Evolutionary conservation across 2,113 vertebrate genomes (phyloP), one percentile per base, ranked within the genome.

Genomic region (Collichthys lucidus): DNA sequence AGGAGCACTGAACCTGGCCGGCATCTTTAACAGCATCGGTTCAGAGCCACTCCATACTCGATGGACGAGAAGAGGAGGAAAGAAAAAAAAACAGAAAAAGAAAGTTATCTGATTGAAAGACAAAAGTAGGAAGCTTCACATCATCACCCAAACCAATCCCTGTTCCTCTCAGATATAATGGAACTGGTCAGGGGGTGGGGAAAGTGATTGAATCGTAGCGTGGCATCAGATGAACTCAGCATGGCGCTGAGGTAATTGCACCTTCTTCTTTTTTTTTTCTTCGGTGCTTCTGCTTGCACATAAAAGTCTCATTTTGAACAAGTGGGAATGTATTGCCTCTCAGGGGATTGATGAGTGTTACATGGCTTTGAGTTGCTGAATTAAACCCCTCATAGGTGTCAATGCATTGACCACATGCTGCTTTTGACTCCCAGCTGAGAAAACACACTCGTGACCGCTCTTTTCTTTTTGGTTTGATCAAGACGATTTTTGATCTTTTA

Each of bases 181-280:
- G 67, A 85, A 80, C 40, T 35, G 81, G 77, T 69, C 16, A 61
- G 56, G 67, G 59, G 69, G 75, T 5, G 47, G 78, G 50, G 85
- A 44, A 20, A 57, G 76, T 82, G 84, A 88, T 88, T 88, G 89
- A 86, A 91, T 86, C 49, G 22, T 80, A 86, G 85, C 40, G 4
- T 83, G 83, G 77, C 83, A 88, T 85, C 88, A 91, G 91, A 86
- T 90, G 83, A 91, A 90, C 84, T 62, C 89, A 90, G 89, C 83
- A 69, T 90, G 91, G 72, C 11, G 56, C 85, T 73, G 63, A 91
- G 77, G 90, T 90, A 89, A 91, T 88, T 90, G 88, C 87, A 85
- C 74, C 31, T 79, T 85, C 60, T 67, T 47, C n/a, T n/a, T 66
- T 74, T 55, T 59, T 19, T 11, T 14, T 16, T 9, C 61, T 74